Evolutionary conservation across 2,797 vertebrate species (phyloP), one percentile per base, ranked within the genome.

Genomic region (Alfaro cultratus): DNA sequence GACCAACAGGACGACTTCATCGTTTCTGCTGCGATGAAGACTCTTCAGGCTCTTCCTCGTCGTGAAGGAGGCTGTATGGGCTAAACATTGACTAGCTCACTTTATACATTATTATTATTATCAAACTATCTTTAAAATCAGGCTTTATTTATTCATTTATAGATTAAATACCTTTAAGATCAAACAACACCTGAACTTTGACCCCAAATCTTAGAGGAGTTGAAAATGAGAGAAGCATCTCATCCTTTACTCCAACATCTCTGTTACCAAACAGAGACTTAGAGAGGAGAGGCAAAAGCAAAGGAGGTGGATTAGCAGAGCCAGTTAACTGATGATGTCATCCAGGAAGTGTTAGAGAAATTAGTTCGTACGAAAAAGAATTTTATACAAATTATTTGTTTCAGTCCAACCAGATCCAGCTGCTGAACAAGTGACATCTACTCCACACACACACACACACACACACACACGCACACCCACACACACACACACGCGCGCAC

Each of bases 11-110:
- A 11, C 76, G 23, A 4, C 76, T 55, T 79, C 80, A 67, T 77
- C 16, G 23, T 85, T 92, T 93, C 86, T 26, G 82, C 89, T 91
- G 87, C 64, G 86, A 77, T 91, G 93, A 80, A 84, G 88, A 67
- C 87, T 86, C 80, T 91, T 85, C 85, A 83, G 87, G 55, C 87
- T 86, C 80, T 91, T 86, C 85, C 87, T 94, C 86, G 80, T 84
- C 13, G 13, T 46, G 13, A 46, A 15, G 3, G 15, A 15, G 12
- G 45, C 45, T 46, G n/a, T n/a, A n/a, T n/a, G n/a, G 39, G 88
- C 90, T 92, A 86, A 94, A 92, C 89, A 89, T 91, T 93, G 90
- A 91, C 92, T 91, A 89, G 88, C 83, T 79, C 80, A 82, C 57
- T 74, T 84, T 83, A 51, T 75, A 55, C 26, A 60, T 70, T 71